Conservation (phyloP, 64 coral and sea anemone species). For the Stichodactyla mertensii region DNA sequence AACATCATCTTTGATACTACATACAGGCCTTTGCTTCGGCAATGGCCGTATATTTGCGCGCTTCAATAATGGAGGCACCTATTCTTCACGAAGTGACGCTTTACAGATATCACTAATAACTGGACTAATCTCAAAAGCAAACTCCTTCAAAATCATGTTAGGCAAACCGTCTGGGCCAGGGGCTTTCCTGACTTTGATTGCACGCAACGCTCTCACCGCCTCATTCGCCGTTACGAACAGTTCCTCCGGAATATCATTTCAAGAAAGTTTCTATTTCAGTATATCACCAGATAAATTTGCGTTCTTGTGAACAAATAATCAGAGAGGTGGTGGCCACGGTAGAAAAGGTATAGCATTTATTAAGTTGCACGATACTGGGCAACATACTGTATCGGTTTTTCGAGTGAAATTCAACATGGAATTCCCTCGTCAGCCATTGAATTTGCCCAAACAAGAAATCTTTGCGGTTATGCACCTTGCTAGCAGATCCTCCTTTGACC, state of each 20-base stretch:
- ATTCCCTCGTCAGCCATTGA: no score
- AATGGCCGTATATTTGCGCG: not conserved
- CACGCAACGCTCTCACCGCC: not conserved
- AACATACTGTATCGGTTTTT: no score
- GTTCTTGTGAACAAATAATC: no score
- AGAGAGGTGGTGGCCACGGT: no score
- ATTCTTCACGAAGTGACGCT: not conserved
- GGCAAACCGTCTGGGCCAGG: not conserved
- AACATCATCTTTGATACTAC: not conserved
- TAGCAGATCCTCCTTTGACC: no score
- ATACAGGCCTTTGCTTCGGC: not conserved
- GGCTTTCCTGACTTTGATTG: constrained; percentile 13
- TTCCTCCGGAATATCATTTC: not conserved
- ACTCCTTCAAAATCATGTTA: constrained; percentile 19
- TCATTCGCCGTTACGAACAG: constrained; percentile 12
- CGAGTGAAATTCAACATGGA: no score
- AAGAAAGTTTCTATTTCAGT: no score
- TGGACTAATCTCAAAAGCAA: not conserved
- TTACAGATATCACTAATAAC: not conserved
- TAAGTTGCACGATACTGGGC: no score
- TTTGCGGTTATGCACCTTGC: no score
- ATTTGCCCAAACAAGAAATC: no score
- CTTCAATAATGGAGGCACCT: not conserved
- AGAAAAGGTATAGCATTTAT: no score
- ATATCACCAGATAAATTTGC: no score